Evolutionary conservation across 2,888 invertebrate genomes (phyloP).

Genomic region (Koerneria pararmatus): DNA sequence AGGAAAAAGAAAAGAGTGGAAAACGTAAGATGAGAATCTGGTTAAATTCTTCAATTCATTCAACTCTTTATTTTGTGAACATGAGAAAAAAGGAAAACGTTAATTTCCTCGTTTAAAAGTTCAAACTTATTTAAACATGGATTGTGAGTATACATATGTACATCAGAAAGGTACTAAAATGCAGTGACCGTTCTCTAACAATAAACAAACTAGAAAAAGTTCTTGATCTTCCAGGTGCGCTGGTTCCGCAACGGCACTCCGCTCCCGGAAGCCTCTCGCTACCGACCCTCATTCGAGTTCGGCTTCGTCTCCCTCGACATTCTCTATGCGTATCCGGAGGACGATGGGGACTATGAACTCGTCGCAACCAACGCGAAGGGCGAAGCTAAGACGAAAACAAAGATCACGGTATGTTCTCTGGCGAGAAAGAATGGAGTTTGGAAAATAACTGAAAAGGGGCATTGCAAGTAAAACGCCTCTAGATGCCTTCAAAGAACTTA

Average conservation of each 20-base stretch:
- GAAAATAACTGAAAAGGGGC: no score
- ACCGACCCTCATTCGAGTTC: constrained; percentile 66
- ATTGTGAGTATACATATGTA: no score
- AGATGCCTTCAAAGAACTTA: no score
- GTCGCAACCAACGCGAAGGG: constrained; percentile 88
- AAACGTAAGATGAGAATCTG: no score
- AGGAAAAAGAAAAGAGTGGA: no score
- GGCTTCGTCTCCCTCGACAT: constrained; percentile 89
- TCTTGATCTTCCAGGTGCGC: constrained; percentile 60
- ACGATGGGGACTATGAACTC: constrained; percentile 72
- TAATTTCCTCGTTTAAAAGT: no score
- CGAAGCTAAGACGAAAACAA: constrained; percentile 67
- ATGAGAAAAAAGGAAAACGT: no score
- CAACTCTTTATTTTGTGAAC: no score
- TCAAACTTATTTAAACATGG: no score
- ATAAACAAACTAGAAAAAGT: not conserved
- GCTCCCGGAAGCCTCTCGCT: constrained; percentile 66
- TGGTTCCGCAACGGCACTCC: constrained; percentile 72
- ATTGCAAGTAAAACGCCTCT: no score
- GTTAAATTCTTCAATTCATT: no score
- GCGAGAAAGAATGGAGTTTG: no score
- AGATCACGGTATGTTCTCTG: constrained; percentile 33
- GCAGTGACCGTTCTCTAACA: not conserved
- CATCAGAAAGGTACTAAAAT: not conserved
- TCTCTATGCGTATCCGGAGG: constrained; percentile 74